Base-by-base conservation (phyloP, 2,888 invertebrate species). In the Eristalinus aeneus region DNA sequence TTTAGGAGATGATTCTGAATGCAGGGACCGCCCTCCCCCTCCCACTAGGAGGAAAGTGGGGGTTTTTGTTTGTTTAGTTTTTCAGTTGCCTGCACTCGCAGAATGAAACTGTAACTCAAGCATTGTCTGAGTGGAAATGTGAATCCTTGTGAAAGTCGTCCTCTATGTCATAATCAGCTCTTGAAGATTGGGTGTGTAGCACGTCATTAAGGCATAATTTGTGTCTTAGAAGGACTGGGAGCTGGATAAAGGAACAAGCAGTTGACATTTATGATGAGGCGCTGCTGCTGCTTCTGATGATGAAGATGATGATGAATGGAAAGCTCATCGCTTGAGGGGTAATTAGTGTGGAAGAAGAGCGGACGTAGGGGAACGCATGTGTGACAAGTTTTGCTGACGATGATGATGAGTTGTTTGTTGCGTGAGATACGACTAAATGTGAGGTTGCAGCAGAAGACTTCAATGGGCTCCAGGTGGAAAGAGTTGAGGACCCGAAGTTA, bases 181-280 rank as follows among this genome's bases (percentile, higher is more conserved):
- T 73, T 58, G 16, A 82, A 78, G 82, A 82, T 77, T 77, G 77
- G 72, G 46, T 46, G 78, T 77, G 77, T 58, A 56, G 68, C 73
- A 78, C 82, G 63, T 83, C 73, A 83, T 83, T 77, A 83, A 68
- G 68, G 77, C 68, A 68, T 83, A 16, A 58, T 76, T 77, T 72
- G n/a, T 46, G 46, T 46, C 46, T 46, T 46, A 16, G 9, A 8
- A 46, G 46, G 16, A 16, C 8, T 27, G 2, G 16, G 8, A 46
- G 46, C 46, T 46, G 46, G 16, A 46, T 46, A 46, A 46, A 46
- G 46, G 46, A 46, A 16, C 46, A 46, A 46, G 16, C 46, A 46
- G 46, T 46, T 46, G 46, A 46, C 46, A 46, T 46, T 16, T 46
- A 46, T 46, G 46, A 46, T 46, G 46, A 8, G 34, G 34, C 9